phyloP scores from a whole-genome alignment of 2,113 vertebrate genomes.

The Forbesichthys agassizii region DNA sequence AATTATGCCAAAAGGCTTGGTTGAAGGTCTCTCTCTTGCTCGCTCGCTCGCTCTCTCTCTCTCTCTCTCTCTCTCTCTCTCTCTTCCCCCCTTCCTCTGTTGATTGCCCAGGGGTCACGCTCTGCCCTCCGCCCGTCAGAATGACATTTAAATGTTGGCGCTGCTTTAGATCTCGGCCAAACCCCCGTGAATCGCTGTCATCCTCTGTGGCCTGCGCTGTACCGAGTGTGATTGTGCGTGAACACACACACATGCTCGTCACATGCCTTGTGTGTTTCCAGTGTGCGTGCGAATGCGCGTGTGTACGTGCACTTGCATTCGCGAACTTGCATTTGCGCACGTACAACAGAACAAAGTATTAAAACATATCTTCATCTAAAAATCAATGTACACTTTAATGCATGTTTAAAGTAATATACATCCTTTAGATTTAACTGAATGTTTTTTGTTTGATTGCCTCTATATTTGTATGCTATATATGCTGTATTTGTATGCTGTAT shows the following conservation, averaged over 20 bases:
- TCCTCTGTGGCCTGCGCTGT: not conserved
- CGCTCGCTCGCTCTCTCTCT: constrained; percentile 5
- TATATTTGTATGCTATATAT: too few species aligned
- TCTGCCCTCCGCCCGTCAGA: constrained; percentile 42
- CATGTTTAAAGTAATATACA: not conserved
- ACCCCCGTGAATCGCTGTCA: constrained; percentile 49
- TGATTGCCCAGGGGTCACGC: constrained; percentile 24
- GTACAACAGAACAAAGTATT: not conserved
- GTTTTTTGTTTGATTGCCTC: too few species aligned
- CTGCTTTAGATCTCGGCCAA: constrained; percentile 50
- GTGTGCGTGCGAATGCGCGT: not conserved
- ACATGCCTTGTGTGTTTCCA: too few species aligned
- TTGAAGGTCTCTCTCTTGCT: not conserved
- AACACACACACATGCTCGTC: not conserved
- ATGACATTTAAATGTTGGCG: constrained; percentile 75
- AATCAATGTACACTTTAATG: not conserved
- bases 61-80: constrained; percentile 18
- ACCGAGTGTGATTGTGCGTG: not conserved
- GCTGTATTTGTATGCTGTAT: too few species aligned
- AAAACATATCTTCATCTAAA: not conserved
- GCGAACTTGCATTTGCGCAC: not conserved
- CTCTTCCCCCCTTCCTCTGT: constrained; percentile 17
- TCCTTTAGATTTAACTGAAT: too few species aligned
- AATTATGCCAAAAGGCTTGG: not conserved
- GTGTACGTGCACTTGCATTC: not conserved